Evolutionary conservation across 2,888 invertebrate species (phyloP).

Genomic region (Tinea semifulvella): DNA sequence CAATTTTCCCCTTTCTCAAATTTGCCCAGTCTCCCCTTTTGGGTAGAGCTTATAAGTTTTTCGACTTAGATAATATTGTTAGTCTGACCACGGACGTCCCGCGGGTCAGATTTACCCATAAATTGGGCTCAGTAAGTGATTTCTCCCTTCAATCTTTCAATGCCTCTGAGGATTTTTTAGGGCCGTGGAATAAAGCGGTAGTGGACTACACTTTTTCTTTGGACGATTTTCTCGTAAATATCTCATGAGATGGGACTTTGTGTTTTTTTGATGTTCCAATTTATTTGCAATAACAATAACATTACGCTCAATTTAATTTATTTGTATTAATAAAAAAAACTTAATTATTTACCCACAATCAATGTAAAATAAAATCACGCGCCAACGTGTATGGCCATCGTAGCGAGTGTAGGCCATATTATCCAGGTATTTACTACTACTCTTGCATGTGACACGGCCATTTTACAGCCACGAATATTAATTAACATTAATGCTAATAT

Average conservation of each 20-base stretch:
- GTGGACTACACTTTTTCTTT: conserved; percentile 11
- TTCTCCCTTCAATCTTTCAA: conserved; percentile 64
- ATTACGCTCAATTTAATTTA: too few species aligned
- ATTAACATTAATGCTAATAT: too few species aligned
- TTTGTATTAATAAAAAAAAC: too few species aligned
- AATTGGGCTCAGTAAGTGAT: conserved; percentile 61
- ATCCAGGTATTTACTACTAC: too few species aligned
- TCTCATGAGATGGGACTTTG: neutral
- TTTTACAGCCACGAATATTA: too few species aligned
- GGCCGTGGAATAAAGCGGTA: conserved; percentile 11
- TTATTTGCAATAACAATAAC: too few species aligned
- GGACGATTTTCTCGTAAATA: conserved; percentile 10
- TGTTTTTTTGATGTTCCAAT: neutral
- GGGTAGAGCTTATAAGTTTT: conserved; percentile 45
- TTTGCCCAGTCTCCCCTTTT: conserved; percentile 14
- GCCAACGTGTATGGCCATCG: too few species aligned
- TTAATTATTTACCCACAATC: too few species aligned
- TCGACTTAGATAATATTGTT: conserved; percentile 54
- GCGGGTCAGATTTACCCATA: conserved; percentile 58
- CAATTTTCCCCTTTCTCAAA: conserved; percentile 19
- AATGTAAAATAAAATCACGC: too few species aligned
- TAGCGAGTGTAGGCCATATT: too few species aligned
- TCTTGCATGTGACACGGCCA: too few species aligned
- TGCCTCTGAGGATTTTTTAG: conserved; percentile 49
- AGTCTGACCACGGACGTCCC: conserved; percentile 58